Conservation (phyloP, 2,113 vertebrate species). For the Eclectus roratus region DNA sequence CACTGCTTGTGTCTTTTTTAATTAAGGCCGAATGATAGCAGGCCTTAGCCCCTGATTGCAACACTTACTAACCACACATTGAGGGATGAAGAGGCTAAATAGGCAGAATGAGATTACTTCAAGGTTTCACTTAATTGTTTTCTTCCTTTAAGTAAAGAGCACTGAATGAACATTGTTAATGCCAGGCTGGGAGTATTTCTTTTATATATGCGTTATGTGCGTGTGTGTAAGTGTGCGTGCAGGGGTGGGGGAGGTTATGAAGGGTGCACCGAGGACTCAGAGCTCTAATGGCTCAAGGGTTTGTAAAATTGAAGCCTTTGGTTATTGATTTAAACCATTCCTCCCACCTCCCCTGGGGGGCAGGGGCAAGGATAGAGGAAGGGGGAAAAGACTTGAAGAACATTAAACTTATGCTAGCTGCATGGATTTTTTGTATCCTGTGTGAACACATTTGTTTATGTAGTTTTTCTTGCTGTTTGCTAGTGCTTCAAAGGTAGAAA, state of each 20-base stretch:
- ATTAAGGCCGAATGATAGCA: constrained; percentile 92
- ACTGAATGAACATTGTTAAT: constrained; percentile 68
- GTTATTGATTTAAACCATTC: constrained; percentile 71
- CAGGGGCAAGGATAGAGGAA: background rate
- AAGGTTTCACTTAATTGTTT: constrained; percentile 86
- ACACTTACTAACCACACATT: constrained; percentile 79
- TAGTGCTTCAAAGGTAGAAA: background rate
- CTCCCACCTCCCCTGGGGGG: constrained; percentile 40
- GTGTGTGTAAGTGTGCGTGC: background rate
- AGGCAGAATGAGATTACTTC: constrained; percentile 83
- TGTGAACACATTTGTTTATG: background rate
- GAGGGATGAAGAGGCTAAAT: constrained; percentile 82
- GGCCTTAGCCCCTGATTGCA: constrained; percentile 80
- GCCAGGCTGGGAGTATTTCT: constrained; percentile 56
- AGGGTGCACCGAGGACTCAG: background rate
- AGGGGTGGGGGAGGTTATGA: background rate
- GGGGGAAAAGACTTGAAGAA: background rate
- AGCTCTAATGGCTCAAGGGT: constrained; percentile 44
- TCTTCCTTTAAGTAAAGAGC: constrained; percentile 82
- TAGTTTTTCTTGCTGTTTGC: background rate
- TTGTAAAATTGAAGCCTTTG: constrained; percentile 54
- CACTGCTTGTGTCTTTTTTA: constrained; percentile 89
- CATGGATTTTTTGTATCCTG: background rate
- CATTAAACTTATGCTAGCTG: background rate
- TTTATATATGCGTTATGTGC: background rate